Conservation (phyloP, 2,113 vertebrate species). For the Phyllopteryx taeniolatus region DNA sequence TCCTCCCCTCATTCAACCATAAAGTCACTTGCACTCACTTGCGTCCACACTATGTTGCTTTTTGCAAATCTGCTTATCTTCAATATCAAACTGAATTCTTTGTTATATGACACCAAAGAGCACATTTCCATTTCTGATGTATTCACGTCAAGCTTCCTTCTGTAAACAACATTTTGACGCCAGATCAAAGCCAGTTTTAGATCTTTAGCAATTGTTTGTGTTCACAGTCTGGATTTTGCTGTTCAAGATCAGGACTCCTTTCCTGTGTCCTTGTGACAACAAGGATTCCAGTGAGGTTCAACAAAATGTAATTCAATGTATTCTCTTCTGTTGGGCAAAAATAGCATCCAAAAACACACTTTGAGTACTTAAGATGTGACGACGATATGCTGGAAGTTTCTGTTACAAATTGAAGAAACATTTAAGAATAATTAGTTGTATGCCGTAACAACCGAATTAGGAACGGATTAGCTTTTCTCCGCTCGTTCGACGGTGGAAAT, state of each 20-base stretch:
- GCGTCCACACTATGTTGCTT: constrained; percentile 6
- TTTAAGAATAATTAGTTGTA: neutral
- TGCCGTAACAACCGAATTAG: neutral
- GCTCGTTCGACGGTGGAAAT: constrained; percentile 6
- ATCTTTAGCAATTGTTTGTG: neutral
- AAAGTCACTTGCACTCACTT: constrained; percentile 47
- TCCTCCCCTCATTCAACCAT: constrained; percentile 49
- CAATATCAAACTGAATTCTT: neutral
- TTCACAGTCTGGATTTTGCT: neutral
- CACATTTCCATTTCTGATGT: neutral
- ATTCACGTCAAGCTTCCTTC: too few species aligned
- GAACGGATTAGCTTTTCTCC: constrained; percentile 26
- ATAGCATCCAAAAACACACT: too few species aligned
- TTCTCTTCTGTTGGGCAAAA: too few species aligned
- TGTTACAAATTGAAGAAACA: neutral
- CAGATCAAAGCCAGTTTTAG: too few species aligned
- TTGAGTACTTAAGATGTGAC: too few species aligned
- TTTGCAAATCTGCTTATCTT: neutral
- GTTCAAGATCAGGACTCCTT: constrained; percentile 42
- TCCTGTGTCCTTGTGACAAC: constrained; percentile 33
- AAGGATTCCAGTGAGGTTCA: constrained; percentile 13
- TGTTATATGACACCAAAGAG: neutral
- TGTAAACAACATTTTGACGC: too few species aligned
- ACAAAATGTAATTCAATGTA: neutral
- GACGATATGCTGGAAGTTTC: too few species aligned